These are phyloP conservation scores for Pseudorhiza aurosa DNA, from an alignment of 30 jellyfish, hydroid and myxozoan genomes.

Conservation along the genomic window DNA sequence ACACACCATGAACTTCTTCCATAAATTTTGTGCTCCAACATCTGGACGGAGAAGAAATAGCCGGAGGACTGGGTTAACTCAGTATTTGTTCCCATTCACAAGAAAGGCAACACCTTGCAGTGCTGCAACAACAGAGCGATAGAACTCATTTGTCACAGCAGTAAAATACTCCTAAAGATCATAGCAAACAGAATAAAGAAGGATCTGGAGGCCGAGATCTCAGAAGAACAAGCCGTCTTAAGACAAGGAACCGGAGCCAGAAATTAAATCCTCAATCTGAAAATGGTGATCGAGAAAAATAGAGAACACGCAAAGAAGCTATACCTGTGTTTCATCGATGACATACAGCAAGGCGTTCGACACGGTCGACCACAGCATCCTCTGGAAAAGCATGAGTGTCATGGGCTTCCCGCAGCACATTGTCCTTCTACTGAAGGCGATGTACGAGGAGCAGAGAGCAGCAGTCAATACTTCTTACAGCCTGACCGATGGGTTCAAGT, in stretches of 20 bases:
- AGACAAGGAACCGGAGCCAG: conserved; percentile 28
- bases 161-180: conserved; percentile 41
- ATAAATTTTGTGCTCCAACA: conserved; percentile 29
- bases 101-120: conserved; percentile 34
- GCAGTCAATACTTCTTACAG: conserved; percentile 35
- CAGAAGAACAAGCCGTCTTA: conserved; percentile 47
- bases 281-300: conserved; percentile 31
- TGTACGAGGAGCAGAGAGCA: conserved; percentile 49
- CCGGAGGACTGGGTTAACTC: conserved; percentile 52
- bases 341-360: conserved; percentile 65
- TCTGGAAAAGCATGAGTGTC: conserved; percentile 28
- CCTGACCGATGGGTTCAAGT: conserved; percentile 25
- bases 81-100: conserved; percentile 39
- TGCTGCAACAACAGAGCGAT: conserved; percentile 31
- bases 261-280: conserved; percentile 38
- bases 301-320: conserved; percentile 13
- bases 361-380: conserved; percentile 6
- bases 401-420: conserved; percentile 66
- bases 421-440: conserved; percentile 3
- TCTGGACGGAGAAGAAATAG: conserved; percentile 21
- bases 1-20: neutral
- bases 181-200: conserved; percentile 3
- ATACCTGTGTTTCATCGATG: conserved; percentile 35
- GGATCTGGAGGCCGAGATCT: conserved; percentile 3
- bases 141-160: conserved; percentile 38